These are phyloP conservation scores for Sacculina carcini DNA, from an alignment of 2,888 invertebrate genomes.

Conservation along the genomic window DNA sequence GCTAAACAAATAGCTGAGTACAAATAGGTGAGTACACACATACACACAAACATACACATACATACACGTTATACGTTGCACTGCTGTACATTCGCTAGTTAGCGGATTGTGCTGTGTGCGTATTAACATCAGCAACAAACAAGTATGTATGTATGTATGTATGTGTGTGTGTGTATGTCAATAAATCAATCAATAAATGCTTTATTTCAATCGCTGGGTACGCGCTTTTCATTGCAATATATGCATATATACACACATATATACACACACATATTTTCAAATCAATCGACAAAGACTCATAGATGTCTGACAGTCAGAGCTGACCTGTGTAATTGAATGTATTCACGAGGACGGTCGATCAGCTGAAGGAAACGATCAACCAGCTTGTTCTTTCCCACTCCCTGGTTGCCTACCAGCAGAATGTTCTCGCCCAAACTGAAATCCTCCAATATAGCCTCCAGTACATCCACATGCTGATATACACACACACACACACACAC, in stretches of 20 bases:
- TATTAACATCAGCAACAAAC: no score
- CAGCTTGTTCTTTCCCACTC: conserved; percentile 91
- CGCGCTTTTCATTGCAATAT: no score
- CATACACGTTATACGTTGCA: no score
- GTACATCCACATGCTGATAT: conserved; percentile 44
- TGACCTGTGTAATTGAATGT: conserved; percentile 56
- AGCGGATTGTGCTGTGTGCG: no score
- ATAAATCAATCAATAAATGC: no score
- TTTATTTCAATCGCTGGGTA: no score
- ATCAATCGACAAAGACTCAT: background rate
- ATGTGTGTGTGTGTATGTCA: no score
- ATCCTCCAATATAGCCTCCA: conserved; percentile 71
- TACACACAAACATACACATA: no score
- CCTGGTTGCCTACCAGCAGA: conserved; percentile 70
- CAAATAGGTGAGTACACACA: no score
- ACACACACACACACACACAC: conserved; percentile 2
- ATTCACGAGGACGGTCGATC: conserved; percentile 69
- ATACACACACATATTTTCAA: background rate
- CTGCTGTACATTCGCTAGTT: no score
- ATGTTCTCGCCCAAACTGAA: conserved; percentile 60
- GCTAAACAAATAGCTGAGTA: no score
- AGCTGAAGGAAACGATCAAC: conserved; percentile 67
- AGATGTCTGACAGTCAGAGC: background rate
- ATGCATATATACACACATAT: background rate
- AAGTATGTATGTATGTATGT: background rate